Conservation (phyloP, 2,888 invertebrate species). For the Cetonia aurata region DNA sequence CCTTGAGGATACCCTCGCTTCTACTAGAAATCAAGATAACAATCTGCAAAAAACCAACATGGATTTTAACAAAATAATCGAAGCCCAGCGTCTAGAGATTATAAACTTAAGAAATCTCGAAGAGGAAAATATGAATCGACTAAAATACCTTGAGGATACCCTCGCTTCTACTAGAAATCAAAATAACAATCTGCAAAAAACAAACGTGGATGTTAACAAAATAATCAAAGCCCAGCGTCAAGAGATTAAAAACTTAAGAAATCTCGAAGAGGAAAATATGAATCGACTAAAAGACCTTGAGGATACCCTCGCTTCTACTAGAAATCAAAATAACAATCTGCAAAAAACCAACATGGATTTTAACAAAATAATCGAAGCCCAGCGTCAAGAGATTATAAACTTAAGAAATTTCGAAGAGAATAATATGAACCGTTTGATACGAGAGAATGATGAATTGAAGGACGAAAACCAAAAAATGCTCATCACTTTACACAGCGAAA, state of each 20-base stretch:
- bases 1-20: neutral
- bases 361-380: neutral
- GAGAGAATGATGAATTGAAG: neutral
- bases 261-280: too few relatives aligned
- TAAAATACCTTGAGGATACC: constrained; percentile 4
- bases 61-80: neutral
- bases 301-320: neutral
- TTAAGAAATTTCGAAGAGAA: neutral
- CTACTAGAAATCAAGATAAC: neutral
- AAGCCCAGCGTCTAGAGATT: constrained; percentile 1
- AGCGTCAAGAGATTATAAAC: constrained; percentile 5
- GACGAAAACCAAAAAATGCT: neutral
- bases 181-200: neutral
- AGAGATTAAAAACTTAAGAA: neutral
- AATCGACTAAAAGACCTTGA: neutral
- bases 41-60: neutral
- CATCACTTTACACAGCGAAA: neutral
- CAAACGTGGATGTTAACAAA: neutral
- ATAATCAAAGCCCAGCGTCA: neutral
- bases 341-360: neutral
- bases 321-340: neutral
- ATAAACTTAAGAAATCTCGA: too few relatives aligned
- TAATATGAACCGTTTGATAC: neutral
- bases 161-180: neutral
- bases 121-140: too few relatives aligned